phyloP scores from a whole-genome alignment of 1,140 invertebrate genomes.

The Mylabris phalerata region DNA sequence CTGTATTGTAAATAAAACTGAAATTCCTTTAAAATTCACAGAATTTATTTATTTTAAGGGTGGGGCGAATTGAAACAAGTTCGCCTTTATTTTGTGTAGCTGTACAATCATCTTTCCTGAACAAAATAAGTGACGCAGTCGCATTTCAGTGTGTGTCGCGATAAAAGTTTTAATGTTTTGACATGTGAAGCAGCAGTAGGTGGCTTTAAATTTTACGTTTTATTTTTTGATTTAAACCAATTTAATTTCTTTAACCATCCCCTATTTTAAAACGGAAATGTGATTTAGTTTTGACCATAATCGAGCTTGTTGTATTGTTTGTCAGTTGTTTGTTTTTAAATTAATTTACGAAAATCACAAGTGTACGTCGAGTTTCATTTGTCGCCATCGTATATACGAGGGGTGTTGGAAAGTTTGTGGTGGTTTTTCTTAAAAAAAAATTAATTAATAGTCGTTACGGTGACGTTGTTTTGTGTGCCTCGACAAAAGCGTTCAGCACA shows the following conservation, averaged over 20 bases:
- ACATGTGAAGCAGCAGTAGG: slow-evolving; percentile 1
- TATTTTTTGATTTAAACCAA: neutral
- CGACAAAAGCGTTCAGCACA: slow-evolving; percentile 43
- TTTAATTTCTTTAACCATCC: neutral
- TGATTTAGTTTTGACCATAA: too few relatives aligned
- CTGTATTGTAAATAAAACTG: too few relatives aligned
- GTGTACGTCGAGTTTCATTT: too few relatives aligned
- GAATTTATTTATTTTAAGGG: slow-evolving; percentile 9
- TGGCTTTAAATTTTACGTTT: slow-evolving; percentile 10
- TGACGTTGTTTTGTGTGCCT: slow-evolving; percentile 45
- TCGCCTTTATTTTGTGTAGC: neutral
- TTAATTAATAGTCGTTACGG: slow-evolving; percentile 32
- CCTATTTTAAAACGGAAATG: neutral
- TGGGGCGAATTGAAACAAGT: slow-evolving; percentile 7
- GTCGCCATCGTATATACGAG: too few relatives aligned
- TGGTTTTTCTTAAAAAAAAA: slow-evolving; percentile 1
- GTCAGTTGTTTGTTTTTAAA: too few relatives aligned
- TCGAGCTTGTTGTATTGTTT: too few relatives aligned
- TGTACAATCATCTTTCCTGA: too few relatives aligned
- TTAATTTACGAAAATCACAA: too few relatives aligned
- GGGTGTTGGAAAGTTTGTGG: neutral
- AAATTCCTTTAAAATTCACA: too few relatives aligned
- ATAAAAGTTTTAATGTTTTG: slow-evolving; percentile 10
- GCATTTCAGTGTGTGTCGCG: slow-evolving; percentile 3
- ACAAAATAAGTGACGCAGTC: slow-evolving; percentile 5